Percentiles rank a stretch among this genome's conserved stretches.
phyloP scores from a whole-genome alignment of 1,140 invertebrate species.

The Ylistrum balloti region DNA sequence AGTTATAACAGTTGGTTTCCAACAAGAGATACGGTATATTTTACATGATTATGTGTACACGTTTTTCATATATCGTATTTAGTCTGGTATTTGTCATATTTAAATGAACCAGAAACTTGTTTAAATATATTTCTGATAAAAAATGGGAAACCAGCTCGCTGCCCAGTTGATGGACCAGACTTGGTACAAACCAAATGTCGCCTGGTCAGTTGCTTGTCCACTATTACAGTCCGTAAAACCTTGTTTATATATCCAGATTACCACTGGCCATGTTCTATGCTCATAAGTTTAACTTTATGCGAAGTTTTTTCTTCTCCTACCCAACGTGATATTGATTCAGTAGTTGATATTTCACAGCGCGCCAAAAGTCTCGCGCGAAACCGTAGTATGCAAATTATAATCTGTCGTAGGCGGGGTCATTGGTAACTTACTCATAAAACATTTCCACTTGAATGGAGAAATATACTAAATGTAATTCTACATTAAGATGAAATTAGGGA shows the following conservation, averaged over 20 bases:
- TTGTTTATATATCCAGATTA: conserved; percentile 25
- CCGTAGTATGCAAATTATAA: conserved; percentile 20
- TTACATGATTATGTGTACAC: not conserved
- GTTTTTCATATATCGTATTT: not conserved
- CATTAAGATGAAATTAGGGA: conserved; percentile 10
- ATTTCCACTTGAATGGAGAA: conserved; percentile 15
- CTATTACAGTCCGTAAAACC: not conserved
- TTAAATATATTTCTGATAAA: not conserved
- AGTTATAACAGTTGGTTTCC: no score
- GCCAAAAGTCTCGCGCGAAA: conserved; percentile 12
- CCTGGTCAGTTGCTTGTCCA: not conserved
- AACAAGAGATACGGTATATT: no score
- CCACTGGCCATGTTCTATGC: not conserved
- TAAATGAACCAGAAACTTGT: not conserved
- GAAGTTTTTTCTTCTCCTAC: not conserved
- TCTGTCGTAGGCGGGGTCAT: conserved; percentile 11
- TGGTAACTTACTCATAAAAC: not conserved
- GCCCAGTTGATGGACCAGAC: not conserved
- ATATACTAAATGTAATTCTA: not conserved
- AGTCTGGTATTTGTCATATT: not conserved
- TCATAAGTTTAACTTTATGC: not conserved
- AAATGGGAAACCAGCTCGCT: not conserved
- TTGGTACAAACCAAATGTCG: not conserved
- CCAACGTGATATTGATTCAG: conserved; percentile 10
- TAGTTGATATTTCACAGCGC: not conserved